Conservation (phyloP, 2,113 vertebrate species). For the Periophthalmus modestus region DNA sequence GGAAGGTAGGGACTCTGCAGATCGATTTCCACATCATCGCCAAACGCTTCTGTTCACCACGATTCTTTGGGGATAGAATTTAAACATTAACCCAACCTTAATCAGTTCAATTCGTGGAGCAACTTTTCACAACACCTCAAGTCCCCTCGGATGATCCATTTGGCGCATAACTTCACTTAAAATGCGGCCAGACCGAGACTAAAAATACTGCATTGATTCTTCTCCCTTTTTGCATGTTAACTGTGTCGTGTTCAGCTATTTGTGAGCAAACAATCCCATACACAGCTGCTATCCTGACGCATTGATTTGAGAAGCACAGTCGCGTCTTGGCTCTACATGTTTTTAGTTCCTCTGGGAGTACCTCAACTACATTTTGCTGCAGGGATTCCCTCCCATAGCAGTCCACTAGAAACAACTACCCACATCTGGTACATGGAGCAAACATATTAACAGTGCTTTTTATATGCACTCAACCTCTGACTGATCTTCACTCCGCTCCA, state of each 20-base stretch:
- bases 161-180: constrained; percentile 37
- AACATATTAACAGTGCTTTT: constrained; percentile 18
- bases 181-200: background rate
- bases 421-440: constrained; percentile 27
- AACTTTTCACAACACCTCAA: constrained; percentile 37
- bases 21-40: constrained; percentile 12
- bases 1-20: constrained; percentile 84
- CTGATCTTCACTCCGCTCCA: constrained; percentile 10
- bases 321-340: constrained; percentile 30
- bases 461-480: background rate
- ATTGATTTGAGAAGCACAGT: constrained; percentile 7
- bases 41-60: constrained; percentile 9
- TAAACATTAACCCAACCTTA: background rate
- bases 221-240: background rate
- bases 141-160: background rate
- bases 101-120: background rate
- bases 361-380: constrained; percentile 71
- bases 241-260: background rate
- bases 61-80: background rate
- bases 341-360: constrained; percentile 34
- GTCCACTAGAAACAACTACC: constrained; percentile 16
- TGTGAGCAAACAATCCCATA: background rate
- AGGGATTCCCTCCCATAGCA: constrained; percentile 59
- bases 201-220: background rate
- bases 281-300: constrained; percentile 2